Percentiles rank a stretch among this genome's conserved stretches.
phyloP scores from a whole-genome alignment of 1,140 invertebrate species.

The Aphaenogaster ashmeadi region DNA sequence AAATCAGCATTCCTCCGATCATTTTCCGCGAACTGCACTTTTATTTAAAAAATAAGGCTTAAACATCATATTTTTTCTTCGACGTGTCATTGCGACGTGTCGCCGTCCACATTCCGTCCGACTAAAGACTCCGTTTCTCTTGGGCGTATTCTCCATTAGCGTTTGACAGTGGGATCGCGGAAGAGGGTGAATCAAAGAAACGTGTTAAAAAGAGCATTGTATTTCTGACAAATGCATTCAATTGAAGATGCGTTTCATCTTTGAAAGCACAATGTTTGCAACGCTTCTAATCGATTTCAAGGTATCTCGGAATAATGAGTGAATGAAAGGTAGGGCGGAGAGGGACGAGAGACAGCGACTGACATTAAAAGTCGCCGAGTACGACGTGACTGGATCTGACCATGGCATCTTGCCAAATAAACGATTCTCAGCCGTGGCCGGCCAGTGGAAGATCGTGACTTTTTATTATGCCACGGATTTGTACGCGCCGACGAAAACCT shows the following conservation, averaged over 20 bases:
- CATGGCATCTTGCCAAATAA: slow-evolving; percentile 76
- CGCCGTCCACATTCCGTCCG: not conserved
- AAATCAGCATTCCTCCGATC: slow-evolving; percentile 13
- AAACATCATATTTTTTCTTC: slow-evolving; percentile 12
- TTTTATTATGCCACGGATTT: slow-evolving; percentile 72
- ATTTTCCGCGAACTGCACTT: slow-evolving; percentile 10
- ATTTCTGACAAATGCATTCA: not conserved
- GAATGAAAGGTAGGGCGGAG: not conserved
- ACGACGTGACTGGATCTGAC: slow-evolving; percentile 70
- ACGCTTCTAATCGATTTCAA: slow-evolving; percentile 70
- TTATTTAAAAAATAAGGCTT: not conserved
- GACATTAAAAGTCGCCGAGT: slow-evolving; percentile 72
- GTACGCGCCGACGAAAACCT: slow-evolving; percentile 17
- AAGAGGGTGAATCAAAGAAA: not conserved
- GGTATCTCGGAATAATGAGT: slow-evolving; percentile 33
- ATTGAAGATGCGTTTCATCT: slow-evolving; percentile 39
- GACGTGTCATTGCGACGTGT: not conserved
- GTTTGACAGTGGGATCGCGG: slow-evolving; percentile 28
- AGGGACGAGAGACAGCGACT: slow-evolving; percentile 24
- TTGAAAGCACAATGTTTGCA: not conserved
- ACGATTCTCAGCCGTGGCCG: slow-evolving; percentile 63
- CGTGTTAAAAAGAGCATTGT: slow-evolving; percentile 16
- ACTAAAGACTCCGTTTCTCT: slow-evolving; percentile 15
- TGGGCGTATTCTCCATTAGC: not conserved
- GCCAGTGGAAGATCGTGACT: slow-evolving; percentile 67